Conservation (phyloP, 2,888 invertebrate genomes). For the Fissipunctia ypsillon region DNA sequence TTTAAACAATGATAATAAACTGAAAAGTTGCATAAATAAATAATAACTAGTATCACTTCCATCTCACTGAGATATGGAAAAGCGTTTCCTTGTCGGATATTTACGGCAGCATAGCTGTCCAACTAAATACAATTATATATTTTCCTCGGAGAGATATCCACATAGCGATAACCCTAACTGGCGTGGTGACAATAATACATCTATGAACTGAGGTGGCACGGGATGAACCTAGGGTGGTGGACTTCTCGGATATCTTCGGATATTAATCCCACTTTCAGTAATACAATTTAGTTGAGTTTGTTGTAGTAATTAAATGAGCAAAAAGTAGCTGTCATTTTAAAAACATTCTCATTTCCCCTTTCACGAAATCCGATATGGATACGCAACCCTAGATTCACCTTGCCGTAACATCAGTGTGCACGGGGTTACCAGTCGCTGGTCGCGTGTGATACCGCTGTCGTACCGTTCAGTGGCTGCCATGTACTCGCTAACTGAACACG, state of each 20-base stretch:
- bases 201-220: neutral
- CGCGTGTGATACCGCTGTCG: neutral
- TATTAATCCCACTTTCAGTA: neutral
- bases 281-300: neutral
- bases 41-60: constrained; percentile 64
- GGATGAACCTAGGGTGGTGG: constrained; percentile 29
- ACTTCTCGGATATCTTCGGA: constrained; percentile 5
- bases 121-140: constrained; percentile 49
- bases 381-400: constrained; percentile 30
- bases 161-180: constrained; percentile 27
- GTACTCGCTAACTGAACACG: constrained; percentile 83
- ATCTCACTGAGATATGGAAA: constrained; percentile 59
- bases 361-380: neutral
- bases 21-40: constrained; percentile 54
- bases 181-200: constrained; percentile 7
- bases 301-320: constrained; percentile 20
- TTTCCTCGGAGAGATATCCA: constrained; percentile 52
- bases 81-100: constrained; percentile 60
- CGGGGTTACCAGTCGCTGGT: constrained; percentile 14
- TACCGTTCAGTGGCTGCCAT: neutral
- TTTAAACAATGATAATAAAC: constrained; percentile 37
- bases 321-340: neutral
- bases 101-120: constrained; percentile 48
- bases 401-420: neutral
- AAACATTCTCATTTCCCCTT: neutral